Base-by-base conservation (phyloP, 2,888 invertebrate species). In the Drosophila percnosoma region DNA sequence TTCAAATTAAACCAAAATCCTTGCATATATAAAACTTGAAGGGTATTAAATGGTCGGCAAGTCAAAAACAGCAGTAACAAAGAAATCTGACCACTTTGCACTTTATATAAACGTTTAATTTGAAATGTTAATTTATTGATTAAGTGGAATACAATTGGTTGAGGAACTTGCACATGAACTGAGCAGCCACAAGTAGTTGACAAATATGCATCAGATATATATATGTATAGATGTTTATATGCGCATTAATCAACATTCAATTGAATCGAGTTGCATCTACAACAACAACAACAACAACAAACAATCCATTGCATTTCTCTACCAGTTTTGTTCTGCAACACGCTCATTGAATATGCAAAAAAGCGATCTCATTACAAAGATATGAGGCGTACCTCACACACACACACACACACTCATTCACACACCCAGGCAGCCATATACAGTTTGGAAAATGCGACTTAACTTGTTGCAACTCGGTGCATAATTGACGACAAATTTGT, bases 401-500 rank as follows among this genome's bases (percentile, higher is more conserved):
- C 13, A 40, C n/a, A 40, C n/a, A 40, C 5, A 5, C n/a, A 40
- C n/a, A 40, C 5, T 2, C n/a, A 27, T 4, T 6, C 34, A 15
- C 36, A 36, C 36, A 15, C 4, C 0, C 45, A 15, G 13, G 15
- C 21, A 13, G 21, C 18, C 18, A 36, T 11, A 59, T 27, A 33
- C 18, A 29, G 31, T 52, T 66, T 52, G 66, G 24, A 66, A 69
- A 76, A 45, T 80, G 60, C 77, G 80, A 36, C 65, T 63, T 45
- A 51, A 21, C 18, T 31, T 3, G 29, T 13, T 58, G 53, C 27
- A 18, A 11, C 18, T 6, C 38, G 15, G 24, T 45, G 8, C 24
- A 24, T 24, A 8, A 34, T 4, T 15, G 21, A 21, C 40, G 29
- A 27, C 53, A 68, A 33, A 61, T 54, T 29, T 42, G 73, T 33